Conservation (phyloP, 2,113 vertebrate species). For the Sterna hirundo region DNA sequence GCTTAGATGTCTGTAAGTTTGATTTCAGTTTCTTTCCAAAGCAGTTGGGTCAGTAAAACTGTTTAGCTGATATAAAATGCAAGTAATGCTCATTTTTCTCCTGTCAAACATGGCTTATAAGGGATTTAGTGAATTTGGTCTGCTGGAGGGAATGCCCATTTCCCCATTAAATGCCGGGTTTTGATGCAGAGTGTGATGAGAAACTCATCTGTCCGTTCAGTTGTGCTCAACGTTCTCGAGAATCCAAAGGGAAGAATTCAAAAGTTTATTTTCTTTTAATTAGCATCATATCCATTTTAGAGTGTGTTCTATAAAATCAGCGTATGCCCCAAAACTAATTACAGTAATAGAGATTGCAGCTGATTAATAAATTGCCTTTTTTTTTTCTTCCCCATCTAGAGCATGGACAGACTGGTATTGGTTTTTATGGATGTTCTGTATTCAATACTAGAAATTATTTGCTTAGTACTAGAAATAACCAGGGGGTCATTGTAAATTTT, state of each 20-base stretch:
- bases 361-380: background rate
- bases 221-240: background rate
- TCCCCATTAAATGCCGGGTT: rapidly evolving
- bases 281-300: no score
- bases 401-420: background rate
- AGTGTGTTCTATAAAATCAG: background rate
- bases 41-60: background rate
- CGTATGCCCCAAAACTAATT: background rate
- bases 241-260: background rate
- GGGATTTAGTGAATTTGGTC: no score
- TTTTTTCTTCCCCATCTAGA: background rate
- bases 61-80: background rate
- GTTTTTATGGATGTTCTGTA: background rate
- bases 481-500: background rate
- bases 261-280: background rate
- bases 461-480: background rate
- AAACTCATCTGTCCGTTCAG: background rate
- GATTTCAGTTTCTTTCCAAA: background rate
- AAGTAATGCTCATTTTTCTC: background rate
- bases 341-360: background rate
- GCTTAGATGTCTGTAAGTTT: background rate
- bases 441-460: background rate
- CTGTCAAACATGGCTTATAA: background rate
- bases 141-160: background rate
- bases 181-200: background rate